Base-by-base conservation (phyloP, 2,888 invertebrate species). In the Proisotoma minuta region DNA sequence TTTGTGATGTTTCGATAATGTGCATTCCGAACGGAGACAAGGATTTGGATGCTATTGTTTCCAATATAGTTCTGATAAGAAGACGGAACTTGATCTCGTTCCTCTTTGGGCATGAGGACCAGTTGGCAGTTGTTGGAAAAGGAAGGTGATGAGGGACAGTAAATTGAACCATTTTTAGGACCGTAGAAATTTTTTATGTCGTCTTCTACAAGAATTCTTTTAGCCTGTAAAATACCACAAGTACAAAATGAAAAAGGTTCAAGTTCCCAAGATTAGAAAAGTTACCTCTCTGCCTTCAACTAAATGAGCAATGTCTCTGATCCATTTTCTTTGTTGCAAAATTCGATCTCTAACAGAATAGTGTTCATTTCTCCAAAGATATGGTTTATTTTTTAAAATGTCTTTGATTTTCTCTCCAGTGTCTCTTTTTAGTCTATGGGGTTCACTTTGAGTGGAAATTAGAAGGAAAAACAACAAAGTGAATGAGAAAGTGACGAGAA, bases 181-280 rank as follows among this genome's bases (percentile, higher is more conserved):
- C 27, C 3, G 56, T 56, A 56, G 26, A 29, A 56, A 5, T n/a
- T 3, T 5, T 34, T 18, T 5, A 40, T 22, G 24, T 34, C 43
- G 26, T 40, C 43, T 24, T 56, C 39, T 12, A 56, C 18, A 34
- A 39, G n/a, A 56, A 43, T 22, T n/a, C n/a, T 34, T 56, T 56
- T 15, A 3, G 40, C 56, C 43, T 18, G 20, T 43, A 39, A 24
- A 23, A 28, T 10, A 20, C 4, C 20, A 22, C 12, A 34, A 54
- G 22, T 34, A 50, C 4, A 50, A 23, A 5, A 23, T 20, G 24
- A n/a, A 8, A n/a, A 22, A 23, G 23, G 18, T 28, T 24, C 4
- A 49, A 3, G 3, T 49, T 5, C 5, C 5, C n/a, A 23, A 23
- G 18, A 8, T 22, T 49, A n/a, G n/a, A n/a, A n/a, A n/a, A n/a